Conservation (phyloP, 2,888 invertebrate genomes). For the Netelia fuscicornis region DNA sequence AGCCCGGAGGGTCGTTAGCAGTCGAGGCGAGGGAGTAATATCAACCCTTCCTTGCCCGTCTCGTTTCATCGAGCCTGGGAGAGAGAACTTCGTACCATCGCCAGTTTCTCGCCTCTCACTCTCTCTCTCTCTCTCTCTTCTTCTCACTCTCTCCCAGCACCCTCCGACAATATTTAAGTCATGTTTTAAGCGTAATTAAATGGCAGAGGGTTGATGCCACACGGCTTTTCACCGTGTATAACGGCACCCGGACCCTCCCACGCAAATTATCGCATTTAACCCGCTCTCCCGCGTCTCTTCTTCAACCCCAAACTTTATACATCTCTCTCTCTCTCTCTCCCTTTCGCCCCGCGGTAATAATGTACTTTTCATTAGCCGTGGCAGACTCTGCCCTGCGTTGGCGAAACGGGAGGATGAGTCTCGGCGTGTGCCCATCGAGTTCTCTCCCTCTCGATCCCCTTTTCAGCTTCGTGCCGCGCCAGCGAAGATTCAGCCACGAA, state of each 20-base stretch:
- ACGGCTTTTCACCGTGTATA: conserved; percentile 70
- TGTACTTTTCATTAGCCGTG: conserved; percentile 83
- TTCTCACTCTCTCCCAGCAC: conserved; percentile 68
- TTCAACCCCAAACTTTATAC: conserved; percentile 65
- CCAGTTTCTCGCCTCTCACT: no score
- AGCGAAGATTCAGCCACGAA: conserved; percentile 79
- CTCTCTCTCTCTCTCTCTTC: not conserved
- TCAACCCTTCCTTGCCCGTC: conserved; percentile 64
- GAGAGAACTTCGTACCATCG: conserved; percentile 16
- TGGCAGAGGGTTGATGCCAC: conserved; percentile 80
- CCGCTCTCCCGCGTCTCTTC: conserved; percentile 70
- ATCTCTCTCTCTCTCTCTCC: conserved; percentile 67
- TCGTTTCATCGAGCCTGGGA: conserved; percentile 49
- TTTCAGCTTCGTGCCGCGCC: conserved; percentile 31
- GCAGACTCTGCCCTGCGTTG: conserved; percentile 68
- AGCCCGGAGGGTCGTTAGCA: conserved; percentile 60
- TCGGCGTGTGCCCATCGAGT: conserved; percentile 22
- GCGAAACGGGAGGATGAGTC: conserved; percentile 38
- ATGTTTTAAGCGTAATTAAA: conserved; percentile 84
- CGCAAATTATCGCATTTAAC: conserved; percentile 84
- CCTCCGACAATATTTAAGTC: conserved; percentile 84
- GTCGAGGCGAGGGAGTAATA: conserved; percentile 30
- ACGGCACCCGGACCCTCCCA: conserved; percentile 79
- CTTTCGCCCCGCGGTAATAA: conserved; percentile 75
- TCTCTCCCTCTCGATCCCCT: conserved; percentile 12